Evolutionary conservation across 2,113 vertebrate species (phyloP).

Genomic region (Poeciliopsis prolifica): DNA sequence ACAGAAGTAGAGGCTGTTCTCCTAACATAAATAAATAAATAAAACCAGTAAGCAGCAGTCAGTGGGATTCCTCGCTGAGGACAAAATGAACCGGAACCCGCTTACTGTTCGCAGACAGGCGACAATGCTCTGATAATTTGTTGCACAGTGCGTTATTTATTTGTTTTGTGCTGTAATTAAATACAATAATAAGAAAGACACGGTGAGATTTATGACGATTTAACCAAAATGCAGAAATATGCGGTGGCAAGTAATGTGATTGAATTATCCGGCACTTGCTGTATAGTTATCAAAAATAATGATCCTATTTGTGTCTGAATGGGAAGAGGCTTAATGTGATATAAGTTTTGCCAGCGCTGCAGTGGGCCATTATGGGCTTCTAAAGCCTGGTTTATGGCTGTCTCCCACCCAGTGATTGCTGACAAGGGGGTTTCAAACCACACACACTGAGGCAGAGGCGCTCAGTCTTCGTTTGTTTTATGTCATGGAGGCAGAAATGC

Average conservation of each 20-base stretch:
- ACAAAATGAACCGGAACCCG: conserved; percentile 6
- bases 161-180: conserved; percentile 60
- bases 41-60: conserved; percentile 16
- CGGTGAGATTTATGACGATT: conserved; percentile 50
- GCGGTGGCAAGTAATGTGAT: conserved; percentile 56
- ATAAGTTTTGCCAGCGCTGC: conserved; percentile 68
- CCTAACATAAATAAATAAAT: conserved; percentile 7
- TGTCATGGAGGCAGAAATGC: conserved; percentile 69
- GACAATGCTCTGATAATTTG: conserved; percentile 50
- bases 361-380: conserved; percentile 66
- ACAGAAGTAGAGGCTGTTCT: conserved; percentile 37
- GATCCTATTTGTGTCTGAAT: conserved; percentile 70
- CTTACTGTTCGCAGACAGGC: conserved; percentile 41
- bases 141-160: conserved; percentile 47
- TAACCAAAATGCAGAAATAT: conserved; percentile 49
- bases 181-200: conserved; percentile 46
- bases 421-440: conserved; percentile 62
- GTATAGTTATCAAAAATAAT: conserved; percentile 74
- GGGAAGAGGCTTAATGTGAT: conserved; percentile 65
- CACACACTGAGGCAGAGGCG: conserved; percentile 41
- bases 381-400: conserved; percentile 67
- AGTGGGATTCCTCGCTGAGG: not conserved
- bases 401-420: conserved; percentile 69
- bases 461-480: conserved; percentile 74
- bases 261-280: conserved; percentile 61